Conservation (phyloP, 2,113 vertebrate species). For the Sylvietta virens region DNA sequence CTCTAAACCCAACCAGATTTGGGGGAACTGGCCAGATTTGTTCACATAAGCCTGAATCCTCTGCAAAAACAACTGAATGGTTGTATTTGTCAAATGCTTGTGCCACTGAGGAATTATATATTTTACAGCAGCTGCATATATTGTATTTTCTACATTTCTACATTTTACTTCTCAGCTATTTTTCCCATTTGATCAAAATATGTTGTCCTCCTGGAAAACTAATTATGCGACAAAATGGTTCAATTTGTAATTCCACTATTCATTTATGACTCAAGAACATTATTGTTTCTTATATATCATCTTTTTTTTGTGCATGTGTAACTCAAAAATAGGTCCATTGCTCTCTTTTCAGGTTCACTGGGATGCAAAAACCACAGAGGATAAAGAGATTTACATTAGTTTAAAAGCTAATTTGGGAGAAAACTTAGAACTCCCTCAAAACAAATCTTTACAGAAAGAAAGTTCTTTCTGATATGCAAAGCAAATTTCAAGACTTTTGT, state of each 20-base stretch:
- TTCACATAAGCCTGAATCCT: not conserved
- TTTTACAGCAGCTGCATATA: not conserved
- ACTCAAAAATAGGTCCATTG: not conserved
- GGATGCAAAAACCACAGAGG: not conserved
- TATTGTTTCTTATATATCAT: not conserved
- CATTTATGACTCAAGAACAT: not conserved
- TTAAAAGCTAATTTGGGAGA: not conserved
- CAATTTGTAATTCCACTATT: not conserved
- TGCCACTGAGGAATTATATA: not conserved
- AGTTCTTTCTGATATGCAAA: not conserved
- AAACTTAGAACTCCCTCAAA: not conserved
- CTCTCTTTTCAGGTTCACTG: not conserved
- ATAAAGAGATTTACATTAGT: not conserved
- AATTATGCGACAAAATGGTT: not conserved
- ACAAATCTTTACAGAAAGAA: not conserved
- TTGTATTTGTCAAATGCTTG: not conserved
- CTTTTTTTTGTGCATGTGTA: not conserved
- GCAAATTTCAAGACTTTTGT: not conserved
- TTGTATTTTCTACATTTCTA: not conserved
- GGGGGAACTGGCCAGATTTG: not conserved
- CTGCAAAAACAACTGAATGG: not conserved
- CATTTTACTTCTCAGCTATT: not conserved
- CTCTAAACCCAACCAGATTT: not conserved
- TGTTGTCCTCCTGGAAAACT: not conserved
- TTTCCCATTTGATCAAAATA: not conserved